A percentile compares a stretch with the other conserved stretches of the same genome.
Evolutionary conservation across 2,797 vertebrate genomes (phyloP).

Genomic region (Borostomias antarcticus): DNA sequence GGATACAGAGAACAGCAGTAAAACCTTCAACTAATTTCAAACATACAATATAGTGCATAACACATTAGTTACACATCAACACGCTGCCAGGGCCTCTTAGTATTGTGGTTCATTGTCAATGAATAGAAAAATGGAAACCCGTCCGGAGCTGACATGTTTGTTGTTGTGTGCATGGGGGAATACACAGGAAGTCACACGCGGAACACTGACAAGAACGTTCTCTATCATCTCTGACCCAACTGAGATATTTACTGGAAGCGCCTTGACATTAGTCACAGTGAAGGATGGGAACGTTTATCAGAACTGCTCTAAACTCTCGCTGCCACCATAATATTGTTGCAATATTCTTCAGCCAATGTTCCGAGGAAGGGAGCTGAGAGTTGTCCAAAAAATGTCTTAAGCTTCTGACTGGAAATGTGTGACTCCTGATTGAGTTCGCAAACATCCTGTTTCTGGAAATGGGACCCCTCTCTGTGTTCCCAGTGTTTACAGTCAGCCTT

Average conservation of each 20-base stretch:
- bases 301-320: conserved; percentile 39
- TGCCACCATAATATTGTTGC: conserved; percentile 44
- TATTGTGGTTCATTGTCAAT: too few relatives aligned
- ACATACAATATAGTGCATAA: too few relatives aligned
- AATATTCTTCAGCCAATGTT: conserved; percentile 56
- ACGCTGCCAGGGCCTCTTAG: too few relatives aligned
- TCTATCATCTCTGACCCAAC: conserved; percentile 26
- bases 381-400: conserved; percentile 40
- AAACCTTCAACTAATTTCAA: too few relatives aligned
- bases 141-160: too few relatives aligned
- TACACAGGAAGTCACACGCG: conserved; percentile 37
- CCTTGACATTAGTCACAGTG: conserved; percentile 36
- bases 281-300: conserved; percentile 63
- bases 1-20: too few relatives aligned
- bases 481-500: background rate
- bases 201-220: conserved; percentile 38
- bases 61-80: too few relatives aligned
- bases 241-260: conserved; percentile 38
- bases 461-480: background rate
- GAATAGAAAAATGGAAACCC: too few relatives aligned
- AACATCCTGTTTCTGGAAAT: conserved; percentile 52
- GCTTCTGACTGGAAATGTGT: conserved; percentile 34
- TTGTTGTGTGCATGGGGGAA: background rate
- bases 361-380: conserved; percentile 38
- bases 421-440: conserved; percentile 40